Evolutionary conservation across 2,888 invertebrate genomes (phyloP).

Genomic region (Drepana falcataria): DNA sequence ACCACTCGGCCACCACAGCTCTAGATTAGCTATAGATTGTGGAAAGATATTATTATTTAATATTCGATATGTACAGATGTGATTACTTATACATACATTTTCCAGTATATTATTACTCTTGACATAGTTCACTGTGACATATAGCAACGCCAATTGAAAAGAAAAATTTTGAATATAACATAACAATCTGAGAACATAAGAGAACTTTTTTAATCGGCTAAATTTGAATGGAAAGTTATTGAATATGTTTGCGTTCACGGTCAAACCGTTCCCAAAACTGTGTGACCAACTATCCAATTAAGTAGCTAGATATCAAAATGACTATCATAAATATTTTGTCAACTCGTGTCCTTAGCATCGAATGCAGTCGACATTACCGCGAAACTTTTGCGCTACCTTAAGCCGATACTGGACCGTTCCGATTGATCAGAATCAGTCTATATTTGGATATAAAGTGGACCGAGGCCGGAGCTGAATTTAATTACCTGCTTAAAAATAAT

Average conservation of each 20-base stretch:
- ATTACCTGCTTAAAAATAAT: conserved; percentile 10
- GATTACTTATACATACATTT: no score
- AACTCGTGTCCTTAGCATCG: background rate
- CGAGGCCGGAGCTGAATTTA: conserved; percentile 15
- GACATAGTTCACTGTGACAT: no score
- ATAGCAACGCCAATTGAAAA: no score
- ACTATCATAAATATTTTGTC: no score
- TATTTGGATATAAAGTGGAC: conserved; percentile 22
- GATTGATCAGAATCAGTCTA: conserved; percentile 9
- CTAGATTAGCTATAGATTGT: no score
- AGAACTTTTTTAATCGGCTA: no score
- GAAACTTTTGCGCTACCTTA: background rate
- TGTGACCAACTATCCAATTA: background rate
- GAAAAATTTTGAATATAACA: no score
- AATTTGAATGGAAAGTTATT: no score
- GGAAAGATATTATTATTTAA: background rate
- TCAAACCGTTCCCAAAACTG: background rate
- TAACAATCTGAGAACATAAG: no score
- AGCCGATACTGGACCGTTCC: conserved; percentile 11
- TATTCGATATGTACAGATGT: background rate
- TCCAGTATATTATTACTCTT: no score
- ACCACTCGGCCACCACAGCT: no score
- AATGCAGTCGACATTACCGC: background rate
- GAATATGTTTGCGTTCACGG: no score
- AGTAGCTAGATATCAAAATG: background rate